Base-by-base conservation (phyloP, 2,113 vertebrate species). In the Pardalotus punctatus region DNA sequence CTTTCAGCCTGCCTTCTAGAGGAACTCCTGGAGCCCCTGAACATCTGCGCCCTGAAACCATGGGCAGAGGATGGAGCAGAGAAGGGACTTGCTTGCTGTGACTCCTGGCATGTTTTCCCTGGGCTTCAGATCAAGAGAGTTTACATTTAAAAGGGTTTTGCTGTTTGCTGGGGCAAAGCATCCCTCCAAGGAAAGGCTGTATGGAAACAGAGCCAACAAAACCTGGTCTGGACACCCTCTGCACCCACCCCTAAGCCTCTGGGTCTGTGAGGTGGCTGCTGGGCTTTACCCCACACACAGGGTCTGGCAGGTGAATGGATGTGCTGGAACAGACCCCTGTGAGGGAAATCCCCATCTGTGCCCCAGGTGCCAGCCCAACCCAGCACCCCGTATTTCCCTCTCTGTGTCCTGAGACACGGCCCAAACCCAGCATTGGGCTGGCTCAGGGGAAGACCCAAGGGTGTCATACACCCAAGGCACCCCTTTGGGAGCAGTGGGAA, bases 381-480 rank as follows among this genome's bases (percentile, higher is more conserved):
- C 29, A 23, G 33, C 58, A 43, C n/a, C 14, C 25, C 42, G 5
- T 23, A 5, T 50, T 73, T 62, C 11, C 15, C 6, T 1, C 29
- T 15, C 4, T 61, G 54, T 12, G 19, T 31, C 33, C 85, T 35
- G 28, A 65, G 54, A 29, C 15, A 33, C 4, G 27, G 45, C 72
- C 53, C 22, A 23, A 60, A 45, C 6, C 38, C 83, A 23, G 43
- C 31, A 8, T 18, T 14, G 36, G 29, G 1, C 33, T 13, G 53
- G 28, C 61, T 82, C 31, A 7, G 61, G 20, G 48, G 36, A 73
- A 27, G n/a, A 12, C 24, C 38, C 47, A 38, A 17, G 16, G 14
- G 47, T 66, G 56, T 45, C 54, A 13, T 0, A 17, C 53, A 36
- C 10, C 4, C 45, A 11, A 1, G 0, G 31, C 13, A 2, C 5